Conservation (phyloP, 2,113 vertebrate genomes). For the Syngnathus floridae region DNA sequence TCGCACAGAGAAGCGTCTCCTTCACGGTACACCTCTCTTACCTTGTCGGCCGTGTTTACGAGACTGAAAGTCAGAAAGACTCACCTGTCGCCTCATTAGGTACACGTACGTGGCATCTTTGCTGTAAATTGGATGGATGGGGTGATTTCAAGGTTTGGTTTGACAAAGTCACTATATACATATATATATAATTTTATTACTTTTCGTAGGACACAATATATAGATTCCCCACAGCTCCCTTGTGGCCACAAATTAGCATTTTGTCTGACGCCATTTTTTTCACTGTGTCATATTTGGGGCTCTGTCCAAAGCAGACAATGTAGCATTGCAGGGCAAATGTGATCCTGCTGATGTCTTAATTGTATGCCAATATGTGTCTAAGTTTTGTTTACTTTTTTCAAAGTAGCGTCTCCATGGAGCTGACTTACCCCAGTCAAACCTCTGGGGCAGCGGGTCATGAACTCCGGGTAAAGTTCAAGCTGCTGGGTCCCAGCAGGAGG, state of each 20-base stretch:
- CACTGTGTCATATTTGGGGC: background rate
- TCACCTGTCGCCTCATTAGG: background rate
- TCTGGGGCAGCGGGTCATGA: conserved; percentile 50
- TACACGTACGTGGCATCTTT: too few species aligned
- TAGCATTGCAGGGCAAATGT: background rate
- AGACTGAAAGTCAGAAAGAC: conserved; percentile 9
- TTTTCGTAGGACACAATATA: too few species aligned
- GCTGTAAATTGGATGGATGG: too few species aligned
- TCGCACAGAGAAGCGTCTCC: conserved; percentile 41
- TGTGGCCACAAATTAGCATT: background rate
- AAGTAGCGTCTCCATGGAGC: conserved; percentile 55
- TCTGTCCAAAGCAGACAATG: background rate
- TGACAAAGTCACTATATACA: too few species aligned
- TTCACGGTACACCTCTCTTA: conserved; percentile 13
- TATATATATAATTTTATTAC: too few species aligned
- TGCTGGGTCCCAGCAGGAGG: conserved; percentile 42
- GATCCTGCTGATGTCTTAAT: background rate
- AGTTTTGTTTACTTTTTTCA: conserved; percentile 23
- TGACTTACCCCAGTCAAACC: conserved; percentile 40
- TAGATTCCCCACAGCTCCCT: background rate
- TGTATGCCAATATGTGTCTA: conserved; percentile 6
- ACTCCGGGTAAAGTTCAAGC: conserved; percentile 54
- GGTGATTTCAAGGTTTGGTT: too few species aligned
- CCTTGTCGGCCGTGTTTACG: conserved; percentile 28
- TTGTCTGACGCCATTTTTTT: background rate